Conservation (phyloP, 2,888 invertebrate species). For the Drosophila barbarae region DNA sequence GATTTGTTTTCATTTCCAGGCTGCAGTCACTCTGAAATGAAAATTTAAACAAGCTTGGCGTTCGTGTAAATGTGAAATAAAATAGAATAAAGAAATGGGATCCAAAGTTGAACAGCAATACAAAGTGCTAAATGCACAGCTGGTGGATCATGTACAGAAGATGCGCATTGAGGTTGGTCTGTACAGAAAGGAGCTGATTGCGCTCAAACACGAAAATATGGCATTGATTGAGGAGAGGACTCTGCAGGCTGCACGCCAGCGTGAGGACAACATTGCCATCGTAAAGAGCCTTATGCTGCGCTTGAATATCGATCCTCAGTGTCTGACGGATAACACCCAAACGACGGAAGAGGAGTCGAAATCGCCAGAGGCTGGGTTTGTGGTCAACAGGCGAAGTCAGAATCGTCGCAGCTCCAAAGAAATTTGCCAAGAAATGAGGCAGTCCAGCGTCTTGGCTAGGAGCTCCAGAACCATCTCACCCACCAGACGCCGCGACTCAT, state of each 20-base stretch:
- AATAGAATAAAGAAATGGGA: background rate
- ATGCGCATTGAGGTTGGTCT: constrained; percentile 17
- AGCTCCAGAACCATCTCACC: constrained; percentile 8
- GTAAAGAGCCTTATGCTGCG: constrained; percentile 4
- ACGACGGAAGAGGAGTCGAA: background rate
- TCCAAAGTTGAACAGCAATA: constrained; percentile 16
- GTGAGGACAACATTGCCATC: background rate
- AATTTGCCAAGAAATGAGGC: constrained; percentile 9
- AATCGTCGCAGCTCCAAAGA: constrained; percentile 14
- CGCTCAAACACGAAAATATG: constrained; percentile 1
- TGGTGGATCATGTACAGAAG: constrained; percentile 23
- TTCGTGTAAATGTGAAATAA: background rate
- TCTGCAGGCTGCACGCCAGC: background rate
- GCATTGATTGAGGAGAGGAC: constrained; percentile 4
- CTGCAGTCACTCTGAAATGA: constrained; percentile 2
- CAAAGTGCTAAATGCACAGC: constrained; percentile 23
- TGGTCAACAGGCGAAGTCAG: background rate
- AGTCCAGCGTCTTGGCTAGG: constrained; percentile 3
- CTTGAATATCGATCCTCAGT: background rate
- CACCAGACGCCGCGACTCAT: background rate
- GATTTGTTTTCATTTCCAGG: background rate
- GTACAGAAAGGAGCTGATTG: background rate
- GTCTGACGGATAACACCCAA: background rate
- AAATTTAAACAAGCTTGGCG: constrained; percentile 21
- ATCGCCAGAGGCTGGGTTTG: background rate